phyloP scores from a whole-genome alignment of 2,888 invertebrate species.

The Papilio gigon region DNA sequence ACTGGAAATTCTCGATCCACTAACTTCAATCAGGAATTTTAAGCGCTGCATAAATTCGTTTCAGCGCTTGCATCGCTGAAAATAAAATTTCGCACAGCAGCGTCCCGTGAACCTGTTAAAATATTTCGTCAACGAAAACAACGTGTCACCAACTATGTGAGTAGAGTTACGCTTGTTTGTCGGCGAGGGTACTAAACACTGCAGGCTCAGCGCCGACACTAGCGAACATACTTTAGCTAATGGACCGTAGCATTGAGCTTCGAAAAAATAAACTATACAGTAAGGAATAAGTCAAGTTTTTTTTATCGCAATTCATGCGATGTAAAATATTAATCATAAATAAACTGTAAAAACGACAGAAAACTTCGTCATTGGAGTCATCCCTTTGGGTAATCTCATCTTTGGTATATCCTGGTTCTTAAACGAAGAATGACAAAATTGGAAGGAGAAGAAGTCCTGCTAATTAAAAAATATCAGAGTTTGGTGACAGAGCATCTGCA shows the following conservation, averaged over 20 bases:
- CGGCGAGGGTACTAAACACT: constrained; percentile 39
- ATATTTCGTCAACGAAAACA: constrained; percentile 59
- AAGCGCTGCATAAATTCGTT: constrained; percentile 31
- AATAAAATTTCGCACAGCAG: constrained; percentile 38
- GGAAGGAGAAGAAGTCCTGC: not conserved
- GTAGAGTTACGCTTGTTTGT: constrained; percentile 44
- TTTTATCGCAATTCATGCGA: not conserved
- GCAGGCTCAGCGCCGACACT: constrained; percentile 8
- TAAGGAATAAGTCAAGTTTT: not conserved
- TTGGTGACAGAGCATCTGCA: not conserved
- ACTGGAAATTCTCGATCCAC: constrained; percentile 1
- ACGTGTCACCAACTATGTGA: constrained; percentile 51
- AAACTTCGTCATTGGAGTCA: not conserved
- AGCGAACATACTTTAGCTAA: constrained; percentile 31
- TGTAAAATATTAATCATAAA: too few relatives aligned
- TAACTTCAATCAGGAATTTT: constrained; percentile 21
- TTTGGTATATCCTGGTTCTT: not conserved
- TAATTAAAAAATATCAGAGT: not conserved
- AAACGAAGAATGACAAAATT: not conserved
- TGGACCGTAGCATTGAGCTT: constrained; percentile 44
- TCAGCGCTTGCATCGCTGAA: constrained; percentile 20
- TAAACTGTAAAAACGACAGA: too few relatives aligned
- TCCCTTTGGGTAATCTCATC: not conserved
- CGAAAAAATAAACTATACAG: not conserved
- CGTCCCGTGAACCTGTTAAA: constrained; percentile 57